Conservation (phyloP, 2,888 invertebrate species). For the Drosophila nigricruria region DNA sequence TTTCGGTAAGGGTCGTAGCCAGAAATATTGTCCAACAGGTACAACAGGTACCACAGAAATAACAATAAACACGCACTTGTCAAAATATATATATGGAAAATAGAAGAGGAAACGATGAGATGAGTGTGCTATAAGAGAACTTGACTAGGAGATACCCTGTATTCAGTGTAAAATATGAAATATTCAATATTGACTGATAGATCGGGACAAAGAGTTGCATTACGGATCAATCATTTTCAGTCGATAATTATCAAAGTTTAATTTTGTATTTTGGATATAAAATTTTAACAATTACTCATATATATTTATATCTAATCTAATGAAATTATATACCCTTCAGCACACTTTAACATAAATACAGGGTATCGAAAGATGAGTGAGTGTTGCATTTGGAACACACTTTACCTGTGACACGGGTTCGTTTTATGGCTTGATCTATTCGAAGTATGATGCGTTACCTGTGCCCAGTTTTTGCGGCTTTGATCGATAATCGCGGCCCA, state of each 20-base stretch:
- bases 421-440: constrained; percentile 35
- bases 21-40: constrained; percentile 11
- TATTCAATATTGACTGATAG: too few species aligned
- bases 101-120: not conserved
- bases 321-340: not conserved
- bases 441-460: constrained; percentile 55
- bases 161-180: not conserved
- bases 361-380: constrained; percentile 32
- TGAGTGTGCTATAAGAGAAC: not conserved
- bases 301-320: not conserved
- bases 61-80: constrained; percentile 71
- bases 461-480: constrained; percentile 72
- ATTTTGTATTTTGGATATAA: not conserved
- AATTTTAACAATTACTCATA: too few species aligned
- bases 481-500: constrained; percentile 81
- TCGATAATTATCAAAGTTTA: not conserved
- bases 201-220: not conserved
- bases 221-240: not conserved
- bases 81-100: constrained; percentile 61
- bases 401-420: constrained; percentile 54
- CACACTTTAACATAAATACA: not conserved
- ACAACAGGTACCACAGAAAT: constrained; percentile 34
- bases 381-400: constrained; percentile 58
- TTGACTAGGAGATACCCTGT: constrained; percentile 2
- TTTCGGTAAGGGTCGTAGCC: constrained; percentile 14